These are phyloP conservation scores for Gadus chalcogrammus DNA, from an alignment of 2,113 vertebrate genomes.

Conservation along the genomic window DNA sequence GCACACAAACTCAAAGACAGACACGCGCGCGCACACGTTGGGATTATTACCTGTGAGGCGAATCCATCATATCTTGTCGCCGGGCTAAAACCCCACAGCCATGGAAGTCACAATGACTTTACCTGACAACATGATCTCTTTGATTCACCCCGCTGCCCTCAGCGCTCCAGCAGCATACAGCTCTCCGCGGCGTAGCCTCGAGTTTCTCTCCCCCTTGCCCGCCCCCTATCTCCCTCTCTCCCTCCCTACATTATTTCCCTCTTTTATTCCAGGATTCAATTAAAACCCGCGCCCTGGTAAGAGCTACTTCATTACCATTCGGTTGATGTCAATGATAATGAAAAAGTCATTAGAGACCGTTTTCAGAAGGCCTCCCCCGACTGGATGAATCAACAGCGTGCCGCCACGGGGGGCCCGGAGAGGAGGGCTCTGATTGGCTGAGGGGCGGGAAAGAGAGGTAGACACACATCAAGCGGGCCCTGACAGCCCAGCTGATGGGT, in stretches of 20 bases:
- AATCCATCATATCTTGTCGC: not conserved
- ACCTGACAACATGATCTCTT: not conserved
- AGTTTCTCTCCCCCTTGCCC: too few relatives aligned
- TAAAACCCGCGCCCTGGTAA: not conserved
- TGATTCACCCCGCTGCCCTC: not conserved
- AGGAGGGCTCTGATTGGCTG: not conserved
- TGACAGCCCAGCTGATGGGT: not conserved
- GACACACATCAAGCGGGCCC: not conserved
- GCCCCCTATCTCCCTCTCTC: too few relatives aligned
- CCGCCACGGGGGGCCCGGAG: not conserved
- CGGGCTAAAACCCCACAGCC: not conserved
- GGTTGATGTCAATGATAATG: not conserved
- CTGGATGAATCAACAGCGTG: not conserved
- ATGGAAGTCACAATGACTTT: not conserved
- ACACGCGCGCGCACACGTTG: not conserved
- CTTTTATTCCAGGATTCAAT: not conserved
- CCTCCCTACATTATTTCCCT: not conserved
- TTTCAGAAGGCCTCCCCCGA: not conserved
- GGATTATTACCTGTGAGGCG: not conserved
- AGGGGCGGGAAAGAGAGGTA: not conserved
- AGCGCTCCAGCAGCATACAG: too few relatives aligned
- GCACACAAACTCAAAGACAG: not conserved
- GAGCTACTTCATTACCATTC: not conserved
- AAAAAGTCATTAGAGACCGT: not conserved
- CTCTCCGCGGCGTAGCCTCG: too few relatives aligned